A percentile compares a stretch with the other conserved stretches of the same genome.
phyloP scores from a whole-genome alignment of 1,140 invertebrate species.

The Charaxes varanes region DNA sequence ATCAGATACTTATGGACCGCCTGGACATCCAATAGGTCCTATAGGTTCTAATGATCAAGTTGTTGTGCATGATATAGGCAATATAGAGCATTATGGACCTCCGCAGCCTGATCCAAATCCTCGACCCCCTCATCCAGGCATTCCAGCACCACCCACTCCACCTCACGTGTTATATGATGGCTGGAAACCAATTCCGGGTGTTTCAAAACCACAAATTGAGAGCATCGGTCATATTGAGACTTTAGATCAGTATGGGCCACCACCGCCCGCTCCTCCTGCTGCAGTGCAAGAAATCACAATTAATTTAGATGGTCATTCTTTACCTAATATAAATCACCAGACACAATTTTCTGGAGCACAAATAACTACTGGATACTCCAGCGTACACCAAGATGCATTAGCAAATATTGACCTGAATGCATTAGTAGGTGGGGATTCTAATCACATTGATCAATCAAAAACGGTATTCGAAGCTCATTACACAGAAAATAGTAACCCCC shows the following conservation, averaged over 20 bases:
- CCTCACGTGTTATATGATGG: conserved; percentile 87
- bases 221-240: conserved; percentile 27
- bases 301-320: conserved; percentile 33
- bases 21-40: conserved; percentile 51
- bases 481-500: conserved; percentile 45
- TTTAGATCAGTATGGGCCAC: conserved; percentile 47
- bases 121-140: conserved; percentile 76
- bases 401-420: conserved; percentile 65
- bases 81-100: conserved; percentile 70
- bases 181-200: conserved; percentile 86
- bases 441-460: conserved; percentile 69
- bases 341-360: conserved; percentile 40
- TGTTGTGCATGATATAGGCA: conserved; percentile 42
- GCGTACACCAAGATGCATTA: conserved; percentile 63
- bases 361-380: conserved; percentile 53
- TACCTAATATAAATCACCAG: conserved; percentile 31
- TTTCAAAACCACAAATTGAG: conserved; percentile 46
- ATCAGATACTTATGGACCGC: conserved; percentile 63
- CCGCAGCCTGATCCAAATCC: conserved; percentile 73
- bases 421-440: conserved; percentile 63
- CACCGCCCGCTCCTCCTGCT: conserved; percentile 42
- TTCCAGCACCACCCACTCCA: conserved; percentile 82
- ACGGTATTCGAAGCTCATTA: conserved; percentile 71
- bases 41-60: conserved; percentile 55
- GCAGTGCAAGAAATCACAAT: conserved; percentile 41